Percentiles rank a stretch among this genome's conserved stretches.
phyloP scores from a whole-genome alignment of 1,140 invertebrate species.

The Aphelenchoides besseyi region DNA sequence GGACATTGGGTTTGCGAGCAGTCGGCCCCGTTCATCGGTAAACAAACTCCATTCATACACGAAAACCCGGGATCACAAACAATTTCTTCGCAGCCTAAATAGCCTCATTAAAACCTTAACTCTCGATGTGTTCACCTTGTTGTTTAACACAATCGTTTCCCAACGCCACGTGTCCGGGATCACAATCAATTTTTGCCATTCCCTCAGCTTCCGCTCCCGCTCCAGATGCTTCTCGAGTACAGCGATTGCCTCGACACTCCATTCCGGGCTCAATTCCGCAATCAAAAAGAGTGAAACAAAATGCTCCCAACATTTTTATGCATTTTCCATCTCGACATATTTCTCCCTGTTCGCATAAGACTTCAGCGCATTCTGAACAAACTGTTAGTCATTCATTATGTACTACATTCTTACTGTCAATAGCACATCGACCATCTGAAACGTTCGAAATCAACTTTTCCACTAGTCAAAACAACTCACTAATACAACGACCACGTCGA shows the following conservation, averaged over 20 bases:
- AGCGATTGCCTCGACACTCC: constrained; percentile 48
- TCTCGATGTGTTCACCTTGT: constrained; percentile 32
- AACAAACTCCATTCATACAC: constrained; percentile 54
- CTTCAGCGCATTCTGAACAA: constrained; percentile 47
- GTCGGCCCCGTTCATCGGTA: constrained; percentile 25
- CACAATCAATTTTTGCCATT: constrained; percentile 24
- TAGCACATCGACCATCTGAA: constrained; percentile 39
- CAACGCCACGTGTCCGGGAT: constrained; percentile 36
- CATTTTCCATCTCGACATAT: constrained; percentile 56
- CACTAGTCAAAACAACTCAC: constrained; percentile 24
- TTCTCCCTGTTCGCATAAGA: constrained; percentile 53
- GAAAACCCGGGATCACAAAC: constrained; percentile 45
- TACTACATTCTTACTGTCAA: constrained; percentile 50
- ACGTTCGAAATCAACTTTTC: too few relatives aligned
- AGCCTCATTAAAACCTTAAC: constrained; percentile 21
- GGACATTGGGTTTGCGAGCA: constrained; percentile 28
- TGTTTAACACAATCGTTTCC: constrained; percentile 48
- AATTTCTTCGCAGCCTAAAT: constrained; percentile 52
- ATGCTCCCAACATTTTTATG: constrained; percentile 38
- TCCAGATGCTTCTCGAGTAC: constrained; percentile 27
- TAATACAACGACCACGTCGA: constrained; percentile 52
- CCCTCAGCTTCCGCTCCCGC: constrained; percentile 11
- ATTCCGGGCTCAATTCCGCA: constrained; percentile 47
- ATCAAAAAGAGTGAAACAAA: constrained; percentile 56
- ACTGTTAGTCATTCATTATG: too few relatives aligned